A percentile compares a stretch with the other conserved stretches of the same genome.
phyloP scores from a whole-genome alignment of 1,140 invertebrate species.

The Heliconius congener region DNA sequence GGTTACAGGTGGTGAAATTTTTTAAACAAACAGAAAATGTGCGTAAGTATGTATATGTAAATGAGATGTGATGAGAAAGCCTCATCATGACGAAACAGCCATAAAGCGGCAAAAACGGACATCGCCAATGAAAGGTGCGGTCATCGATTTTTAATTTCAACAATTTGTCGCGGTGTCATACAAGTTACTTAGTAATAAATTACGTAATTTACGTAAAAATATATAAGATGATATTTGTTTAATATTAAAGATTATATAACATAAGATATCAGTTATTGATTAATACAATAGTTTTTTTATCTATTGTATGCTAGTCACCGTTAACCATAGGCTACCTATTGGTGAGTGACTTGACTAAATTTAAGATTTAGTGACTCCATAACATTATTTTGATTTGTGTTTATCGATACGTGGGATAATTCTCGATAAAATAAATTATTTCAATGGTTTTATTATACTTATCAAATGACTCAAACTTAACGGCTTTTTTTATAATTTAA shows the following conservation, averaged over 20 bases:
- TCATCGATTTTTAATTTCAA: conserved; percentile 50
- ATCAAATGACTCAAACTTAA: too few relatives aligned
- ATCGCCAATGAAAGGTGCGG: conserved; percentile 44
- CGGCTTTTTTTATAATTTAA: too few relatives aligned
- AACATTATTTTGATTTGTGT: too few relatives aligned
- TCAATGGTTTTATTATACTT: too few relatives aligned
- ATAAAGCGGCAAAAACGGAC: conserved; percentile 60
- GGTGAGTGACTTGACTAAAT: too few relatives aligned
- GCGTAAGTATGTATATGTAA: conserved; percentile 69
- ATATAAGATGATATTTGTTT: not conserved
- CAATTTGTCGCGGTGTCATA: conserved; percentile 47
- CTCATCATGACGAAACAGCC: conserved; percentile 61
- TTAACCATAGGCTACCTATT: too few relatives aligned
- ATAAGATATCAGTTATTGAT: not conserved
- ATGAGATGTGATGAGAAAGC: conserved; percentile 66
- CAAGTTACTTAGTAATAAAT: conserved; percentile 33
- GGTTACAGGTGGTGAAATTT: conserved; percentile 60
- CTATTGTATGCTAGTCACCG: too few relatives aligned
- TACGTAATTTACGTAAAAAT: conserved; percentile 28
- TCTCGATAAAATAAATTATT: too few relatives aligned
- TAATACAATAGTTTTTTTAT: too few relatives aligned
- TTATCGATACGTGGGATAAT: too few relatives aligned
- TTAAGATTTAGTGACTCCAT: too few relatives aligned
- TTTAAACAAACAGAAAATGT: conserved; percentile 68
- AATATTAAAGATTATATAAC: not conserved